phyloP scores from a whole-genome alignment of 2,888 invertebrate genomes.

The Melikaiella ostensackeni region DNA sequence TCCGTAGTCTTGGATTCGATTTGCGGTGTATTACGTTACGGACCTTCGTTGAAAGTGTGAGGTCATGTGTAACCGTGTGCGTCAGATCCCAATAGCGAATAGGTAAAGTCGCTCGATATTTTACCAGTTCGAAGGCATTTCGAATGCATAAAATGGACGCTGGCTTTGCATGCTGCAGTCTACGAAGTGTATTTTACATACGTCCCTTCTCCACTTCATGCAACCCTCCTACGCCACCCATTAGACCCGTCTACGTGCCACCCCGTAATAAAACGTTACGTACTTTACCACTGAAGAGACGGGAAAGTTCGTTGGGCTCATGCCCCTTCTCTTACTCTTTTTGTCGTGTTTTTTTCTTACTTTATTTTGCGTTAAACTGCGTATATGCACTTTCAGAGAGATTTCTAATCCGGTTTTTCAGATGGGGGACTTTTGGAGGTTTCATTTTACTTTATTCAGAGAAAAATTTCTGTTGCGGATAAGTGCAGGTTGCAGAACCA shows the following conservation, averaged over 20 bases:
- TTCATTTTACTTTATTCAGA: too few relatives aligned
- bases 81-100: slow-evolving; percentile 28
- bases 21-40: slow-evolving; percentile 16
- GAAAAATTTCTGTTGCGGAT: too few relatives aligned
- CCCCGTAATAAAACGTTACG: slow-evolving; percentile 58
- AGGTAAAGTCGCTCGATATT: slow-evolving; percentile 68
- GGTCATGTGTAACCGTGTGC: slow-evolving; percentile 26
- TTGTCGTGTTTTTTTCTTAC: slow-evolving; percentile 20
- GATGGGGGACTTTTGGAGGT: not conserved
- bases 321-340: not conserved
- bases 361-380: slow-evolving; percentile 10
- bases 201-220: slow-evolving; percentile 46
- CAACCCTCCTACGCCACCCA: slow-evolving; percentile 47
- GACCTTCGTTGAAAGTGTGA: not conserved
- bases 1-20: slow-evolving; percentile 28
- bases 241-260: slow-evolving; percentile 53
- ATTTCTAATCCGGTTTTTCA: not conserved
- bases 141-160: slow-evolving; percentile 72
- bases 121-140: slow-evolving; percentile 70
- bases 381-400: not conserved
- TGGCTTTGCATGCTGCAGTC: slow-evolving; percentile 65
- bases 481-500: too few relatives aligned
- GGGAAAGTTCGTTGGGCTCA: slow-evolving; percentile 38
- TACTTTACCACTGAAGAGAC: slow-evolving; percentile 36
- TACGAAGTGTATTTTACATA: slow-evolving; percentile 69